These are phyloP conservation scores for Drosophila kanekoi DNA, from an alignment of 2,888 invertebrate species.

Conservation along the genomic window DNA sequence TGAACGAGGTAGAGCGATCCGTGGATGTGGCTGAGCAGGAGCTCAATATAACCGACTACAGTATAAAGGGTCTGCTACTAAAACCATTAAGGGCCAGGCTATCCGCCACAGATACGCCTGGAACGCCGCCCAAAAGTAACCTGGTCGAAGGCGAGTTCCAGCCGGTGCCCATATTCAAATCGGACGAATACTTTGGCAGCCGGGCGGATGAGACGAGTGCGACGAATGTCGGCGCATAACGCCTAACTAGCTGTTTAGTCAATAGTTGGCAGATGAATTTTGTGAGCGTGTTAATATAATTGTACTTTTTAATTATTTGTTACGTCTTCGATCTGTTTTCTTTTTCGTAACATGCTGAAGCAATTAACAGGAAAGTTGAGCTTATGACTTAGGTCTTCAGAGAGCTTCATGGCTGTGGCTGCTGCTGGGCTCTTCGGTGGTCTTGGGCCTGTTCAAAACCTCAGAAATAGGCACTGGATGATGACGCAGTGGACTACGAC, in stretches of 20 bases:
- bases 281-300: conserved; percentile 41
- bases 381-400: conserved; percentile 13
- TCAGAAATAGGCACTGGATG: conserved; percentile 81
- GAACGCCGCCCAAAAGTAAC: conserved; percentile 56
- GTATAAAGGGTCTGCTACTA: conserved; percentile 86
- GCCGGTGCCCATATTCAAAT: conserved; percentile 81
- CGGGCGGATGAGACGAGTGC: neutral
- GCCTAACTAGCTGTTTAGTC: conserved; percentile 22
- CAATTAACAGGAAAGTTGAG: conserved; percentile 12
- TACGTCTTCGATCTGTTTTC: conserved; percentile 6
- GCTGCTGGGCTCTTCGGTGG: neutral
- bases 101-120: conserved; percentile 31
- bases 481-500: conserved; percentile 50
- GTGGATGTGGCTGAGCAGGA: conserved; percentile 88
- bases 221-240: neutral
- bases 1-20: conserved; percentile 86
- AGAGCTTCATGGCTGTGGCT: too few relatives aligned
- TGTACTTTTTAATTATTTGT: conserved; percentile 31
- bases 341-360: conserved; percentile 21
- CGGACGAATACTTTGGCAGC: conserved; percentile 81
- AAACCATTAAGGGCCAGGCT: conserved; percentile 86
- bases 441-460: conserved; percentile 66
- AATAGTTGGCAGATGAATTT: conserved; percentile 27
- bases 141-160: conserved; percentile 81
- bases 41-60: conserved; percentile 87